Conservation (phyloP, 1,140 invertebrate species). For the Wasmannia auropunctata region DNA sequence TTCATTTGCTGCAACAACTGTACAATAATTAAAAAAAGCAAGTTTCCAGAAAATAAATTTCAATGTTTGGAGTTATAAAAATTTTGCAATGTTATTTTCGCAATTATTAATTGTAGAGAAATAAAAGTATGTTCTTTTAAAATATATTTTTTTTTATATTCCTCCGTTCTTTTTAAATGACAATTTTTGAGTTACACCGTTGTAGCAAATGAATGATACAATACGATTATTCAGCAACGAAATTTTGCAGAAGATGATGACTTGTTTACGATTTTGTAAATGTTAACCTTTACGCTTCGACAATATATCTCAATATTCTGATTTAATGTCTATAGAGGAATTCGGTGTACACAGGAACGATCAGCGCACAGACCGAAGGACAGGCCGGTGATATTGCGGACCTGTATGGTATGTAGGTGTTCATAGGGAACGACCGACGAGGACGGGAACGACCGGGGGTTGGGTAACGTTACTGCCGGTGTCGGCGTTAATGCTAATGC, state of each 20-base stretch:
- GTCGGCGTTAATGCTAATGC: constrained; percentile 79
- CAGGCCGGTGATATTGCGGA: constrained; percentile 48
- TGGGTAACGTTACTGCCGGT: constrained; percentile 69
- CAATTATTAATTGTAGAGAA: too few species aligned
- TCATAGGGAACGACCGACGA: constrained; percentile 59
- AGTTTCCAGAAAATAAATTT: too few species aligned
- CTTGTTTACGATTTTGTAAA: not conserved
- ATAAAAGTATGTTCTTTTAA: too few species aligned
- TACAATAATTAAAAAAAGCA: too few species aligned
- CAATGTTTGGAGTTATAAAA: too few species aligned
- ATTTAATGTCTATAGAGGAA: constrained; percentile 21
- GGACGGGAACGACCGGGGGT: constrained; percentile 20
- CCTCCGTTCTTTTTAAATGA: too few species aligned
- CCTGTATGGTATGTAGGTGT: constrained; percentile 52
- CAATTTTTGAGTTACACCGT: too few species aligned
- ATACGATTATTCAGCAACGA: not conserved
- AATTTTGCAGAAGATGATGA: not conserved
- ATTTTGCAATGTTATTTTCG: too few species aligned
- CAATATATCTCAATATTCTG: not conserved
- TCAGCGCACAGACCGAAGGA: constrained; percentile 33
- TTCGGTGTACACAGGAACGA: constrained; percentile 31
- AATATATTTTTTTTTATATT: too few species aligned
- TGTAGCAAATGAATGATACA: too few species aligned
- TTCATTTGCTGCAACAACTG: too few species aligned
- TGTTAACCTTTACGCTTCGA: not conserved